A percentile compares a stretch with the other conserved stretches of the same genome.
phyloP scores from a whole-genome alignment of 2,113 vertebrate genomes.

The Epinephelus cyanopodus region DNA sequence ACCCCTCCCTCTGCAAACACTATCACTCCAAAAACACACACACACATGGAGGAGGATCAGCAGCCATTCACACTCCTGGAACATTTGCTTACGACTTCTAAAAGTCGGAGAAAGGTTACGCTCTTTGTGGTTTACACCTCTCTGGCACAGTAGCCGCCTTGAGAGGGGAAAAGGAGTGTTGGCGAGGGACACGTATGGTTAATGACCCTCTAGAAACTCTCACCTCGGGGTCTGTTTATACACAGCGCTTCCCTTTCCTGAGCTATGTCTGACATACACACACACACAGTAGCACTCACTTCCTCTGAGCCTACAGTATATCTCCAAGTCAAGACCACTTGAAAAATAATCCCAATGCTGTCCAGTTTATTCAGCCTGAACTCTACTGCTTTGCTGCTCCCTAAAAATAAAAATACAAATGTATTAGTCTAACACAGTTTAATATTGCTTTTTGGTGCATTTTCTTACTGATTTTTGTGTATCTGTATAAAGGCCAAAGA shows the following conservation, averaged over 20 bases:
- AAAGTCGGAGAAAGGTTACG: neutral
- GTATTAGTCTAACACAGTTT: neutral
- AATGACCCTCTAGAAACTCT: conserved; percentile 23
- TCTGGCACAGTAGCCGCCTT: neutral
- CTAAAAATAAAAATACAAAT: neutral
- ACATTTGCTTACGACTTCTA: neutral
- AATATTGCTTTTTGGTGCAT: neutral
- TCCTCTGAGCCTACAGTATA: conserved; percentile 34
- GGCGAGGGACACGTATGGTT: neutral
- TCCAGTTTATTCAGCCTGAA: neutral
- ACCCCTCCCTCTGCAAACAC: conserved; percentile 35
- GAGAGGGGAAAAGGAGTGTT: neutral
- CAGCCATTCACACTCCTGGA: conserved; percentile 18
- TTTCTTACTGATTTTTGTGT: neutral
- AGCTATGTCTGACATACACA: conserved; percentile 14
- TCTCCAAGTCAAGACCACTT: neutral
- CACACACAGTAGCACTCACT: conserved; percentile 5
- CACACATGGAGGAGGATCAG: conserved; percentile 4
- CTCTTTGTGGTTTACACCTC: neutral
- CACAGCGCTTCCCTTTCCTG: conserved; percentile 73
- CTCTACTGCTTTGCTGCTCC: neutral
- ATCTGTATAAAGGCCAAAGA: no score
- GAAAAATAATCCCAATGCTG: neutral
- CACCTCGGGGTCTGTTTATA: conserved; percentile 54
- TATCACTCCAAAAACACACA: conserved; percentile 19